phyloP scores from a whole-genome alignment of 2,113 vertebrate species.

The Alethe diademata region DNA sequence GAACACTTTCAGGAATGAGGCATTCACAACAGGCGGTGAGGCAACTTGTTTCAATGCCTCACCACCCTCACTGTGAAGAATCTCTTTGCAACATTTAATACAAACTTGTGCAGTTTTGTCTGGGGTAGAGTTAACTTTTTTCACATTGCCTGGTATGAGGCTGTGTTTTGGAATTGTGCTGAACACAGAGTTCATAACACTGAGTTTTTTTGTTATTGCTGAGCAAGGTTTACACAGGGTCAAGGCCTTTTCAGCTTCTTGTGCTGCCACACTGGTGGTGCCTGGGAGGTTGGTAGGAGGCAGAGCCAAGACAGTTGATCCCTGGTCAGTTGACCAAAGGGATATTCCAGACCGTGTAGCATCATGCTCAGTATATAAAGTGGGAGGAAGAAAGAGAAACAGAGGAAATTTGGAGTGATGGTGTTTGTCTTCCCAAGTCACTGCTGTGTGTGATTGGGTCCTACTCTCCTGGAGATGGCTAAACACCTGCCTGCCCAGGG shows the following conservation, averaged over 20 bases:
- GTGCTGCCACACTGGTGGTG: background rate
- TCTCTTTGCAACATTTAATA: background rate
- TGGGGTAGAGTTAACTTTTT: background rate
- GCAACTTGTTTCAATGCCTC: background rate
- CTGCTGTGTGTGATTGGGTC: rapidly evolving
- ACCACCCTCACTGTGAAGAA: background rate
- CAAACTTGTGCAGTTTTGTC: background rate
- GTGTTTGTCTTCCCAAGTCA: background rate
- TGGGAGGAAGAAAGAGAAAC: background rate
- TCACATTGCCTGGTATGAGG: background rate
- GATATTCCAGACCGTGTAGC: background rate
- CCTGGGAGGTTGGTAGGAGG: background rate
- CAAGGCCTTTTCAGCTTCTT: background rate
- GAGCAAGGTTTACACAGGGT: background rate
- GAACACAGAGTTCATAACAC: background rate
- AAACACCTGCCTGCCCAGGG: background rate
- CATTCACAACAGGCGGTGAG: background rate
- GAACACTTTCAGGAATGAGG: background rate
- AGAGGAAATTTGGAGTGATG: background rate
- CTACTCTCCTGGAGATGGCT: background rate
- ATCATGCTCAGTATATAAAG: background rate
- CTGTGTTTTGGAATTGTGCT: background rate
- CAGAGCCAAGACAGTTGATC: background rate
- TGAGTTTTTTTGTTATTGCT: background rate
- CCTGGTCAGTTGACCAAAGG: background rate